A percentile compares a stretch with the other conserved stretches of the same genome.
Conservation (phyloP, 2,888 invertebrate genomes). For the Rambutsinella grinnellia region DNA sequence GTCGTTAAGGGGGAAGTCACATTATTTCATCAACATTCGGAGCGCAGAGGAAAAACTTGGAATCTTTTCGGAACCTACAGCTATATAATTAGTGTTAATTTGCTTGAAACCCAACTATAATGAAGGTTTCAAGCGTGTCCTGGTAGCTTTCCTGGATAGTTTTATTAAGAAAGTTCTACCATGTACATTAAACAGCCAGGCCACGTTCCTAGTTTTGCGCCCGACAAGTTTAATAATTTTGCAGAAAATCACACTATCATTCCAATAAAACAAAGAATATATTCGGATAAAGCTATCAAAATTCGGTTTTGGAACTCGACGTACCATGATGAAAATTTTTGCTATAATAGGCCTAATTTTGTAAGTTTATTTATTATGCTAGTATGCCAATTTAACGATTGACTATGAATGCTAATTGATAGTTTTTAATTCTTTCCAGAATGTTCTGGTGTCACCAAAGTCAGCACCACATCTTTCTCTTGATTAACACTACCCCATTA, state of each 20-base stretch:
- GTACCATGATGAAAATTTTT: constrained; percentile 35
- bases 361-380: constrained; percentile 21
- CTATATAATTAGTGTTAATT: too few species aligned
- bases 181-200: constrained; percentile 35
- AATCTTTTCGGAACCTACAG: too few species aligned
- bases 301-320: constrained; percentile 9
- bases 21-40: too few species aligned
- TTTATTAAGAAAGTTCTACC: constrained; percentile 17
- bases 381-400: background rate
- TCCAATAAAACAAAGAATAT: constrained; percentile 29
- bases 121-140: constrained; percentile 1
- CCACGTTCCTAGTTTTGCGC: constrained; percentile 2
- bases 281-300: constrained; percentile 38
- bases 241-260: constrained; percentile 12
- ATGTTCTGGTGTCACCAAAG: constrained; percentile 44
- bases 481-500: constrained; percentile 22
- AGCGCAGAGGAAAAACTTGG: too few species aligned
- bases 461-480: constrained; percentile 41
- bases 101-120: too few species aligned
- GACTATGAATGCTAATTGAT: background rate
- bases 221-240: constrained; percentile 30
- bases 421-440: constrained; percentile 13
- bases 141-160: background rate
- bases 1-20: too few species aligned
- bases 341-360: constrained; percentile 37